Percentiles rank a stretch among this genome's conserved stretches.
phyloP scores from a whole-genome alignment of 2,113 vertebrate species.

The Psettodes erumei region DNA sequence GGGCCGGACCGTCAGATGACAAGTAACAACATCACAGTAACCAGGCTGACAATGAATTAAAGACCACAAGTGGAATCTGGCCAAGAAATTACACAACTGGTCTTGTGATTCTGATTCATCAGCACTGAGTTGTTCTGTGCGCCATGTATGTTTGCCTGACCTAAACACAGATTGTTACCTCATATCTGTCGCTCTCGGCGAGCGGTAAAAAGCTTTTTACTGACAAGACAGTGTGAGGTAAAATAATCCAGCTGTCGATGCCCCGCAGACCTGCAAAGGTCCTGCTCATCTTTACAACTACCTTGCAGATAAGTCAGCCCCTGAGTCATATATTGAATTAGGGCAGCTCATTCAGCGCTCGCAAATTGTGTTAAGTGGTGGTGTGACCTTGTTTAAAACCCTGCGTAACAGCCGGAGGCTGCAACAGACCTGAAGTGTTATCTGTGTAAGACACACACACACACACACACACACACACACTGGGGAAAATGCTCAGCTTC shows the following conservation, averaged over 20 bases:
- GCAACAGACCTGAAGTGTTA: neutral
- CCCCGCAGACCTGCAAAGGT: neutral
- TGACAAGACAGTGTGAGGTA: neutral
- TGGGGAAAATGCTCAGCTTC: neutral
- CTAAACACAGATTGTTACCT: neutral
- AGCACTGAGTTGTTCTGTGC: neutral
- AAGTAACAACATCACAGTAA: neutral
- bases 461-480: neutral
- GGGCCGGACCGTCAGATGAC: conserved; percentile 30
- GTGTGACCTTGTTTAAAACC: conserved; percentile 14
- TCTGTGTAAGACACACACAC: neutral
- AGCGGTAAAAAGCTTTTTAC: neutral
- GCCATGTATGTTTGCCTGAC: neutral
- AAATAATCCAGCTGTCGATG: neutral
- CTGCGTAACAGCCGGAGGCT: neutral
- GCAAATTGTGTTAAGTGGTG: conserved; percentile 15
- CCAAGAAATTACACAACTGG: conserved; percentile 5
- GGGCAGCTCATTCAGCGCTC: neutral
- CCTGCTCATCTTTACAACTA: neutral
- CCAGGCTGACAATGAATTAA: neutral
- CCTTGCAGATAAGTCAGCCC: neutral
- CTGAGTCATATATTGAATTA: conserved; percentile 13
- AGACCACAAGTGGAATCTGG: neutral
- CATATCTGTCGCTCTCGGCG: neutral
- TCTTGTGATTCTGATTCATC: conserved; percentile 59